These are phyloP conservation scores for Indicator indicator DNA, from an alignment of 2,113 vertebrate species.

Conservation along the genomic window DNA sequence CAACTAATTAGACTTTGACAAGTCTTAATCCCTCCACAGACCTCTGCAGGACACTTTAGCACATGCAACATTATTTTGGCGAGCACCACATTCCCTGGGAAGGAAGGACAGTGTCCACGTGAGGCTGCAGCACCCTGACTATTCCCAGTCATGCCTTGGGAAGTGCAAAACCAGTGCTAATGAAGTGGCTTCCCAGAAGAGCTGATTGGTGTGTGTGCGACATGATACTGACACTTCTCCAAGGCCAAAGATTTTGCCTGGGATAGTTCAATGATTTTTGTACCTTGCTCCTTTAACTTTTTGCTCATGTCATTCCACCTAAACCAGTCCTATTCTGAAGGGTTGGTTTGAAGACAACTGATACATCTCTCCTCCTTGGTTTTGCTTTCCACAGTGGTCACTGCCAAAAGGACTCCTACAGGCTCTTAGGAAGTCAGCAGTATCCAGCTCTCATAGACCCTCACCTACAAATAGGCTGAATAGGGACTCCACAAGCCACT, in stretches of 20 bases:
- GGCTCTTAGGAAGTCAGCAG: neutral
- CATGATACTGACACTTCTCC: neutral
- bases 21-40: conserved; percentile 29
- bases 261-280: neutral
- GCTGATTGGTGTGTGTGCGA: neutral
- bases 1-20: conserved; percentile 66
- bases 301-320: neutral
- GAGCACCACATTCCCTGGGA: neutral
- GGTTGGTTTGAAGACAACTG: neutral
- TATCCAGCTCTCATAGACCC: neutral
- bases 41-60: neutral
- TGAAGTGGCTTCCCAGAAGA: neutral
- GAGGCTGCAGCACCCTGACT: neutral
- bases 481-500: neutral
- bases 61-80: neutral
- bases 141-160: accelerated
- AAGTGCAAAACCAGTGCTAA: neutral
- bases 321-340: neutral
- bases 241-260: neutral
- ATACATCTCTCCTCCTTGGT: neutral
- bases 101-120: accelerated
- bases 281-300: neutral
- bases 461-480: neutral
- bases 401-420: accelerated
- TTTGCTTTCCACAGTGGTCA: neutral